These are phyloP conservation scores for Bellardia pandia DNA, from an alignment of 2,888 invertebrate species.

Conservation along the genomic window DNA sequence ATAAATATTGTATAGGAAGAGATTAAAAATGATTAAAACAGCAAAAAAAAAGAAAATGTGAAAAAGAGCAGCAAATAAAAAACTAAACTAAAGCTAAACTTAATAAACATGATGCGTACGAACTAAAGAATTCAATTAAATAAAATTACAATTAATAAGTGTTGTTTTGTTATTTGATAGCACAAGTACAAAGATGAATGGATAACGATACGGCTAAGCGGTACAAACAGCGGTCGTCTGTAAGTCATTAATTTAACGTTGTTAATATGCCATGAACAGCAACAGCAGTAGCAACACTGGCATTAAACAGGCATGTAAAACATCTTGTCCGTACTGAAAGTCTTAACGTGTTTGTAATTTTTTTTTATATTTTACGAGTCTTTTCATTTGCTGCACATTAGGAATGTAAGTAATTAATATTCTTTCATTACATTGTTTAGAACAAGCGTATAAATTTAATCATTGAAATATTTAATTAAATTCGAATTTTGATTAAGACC, in stretches of 20 bases:
- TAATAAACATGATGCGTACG: slow-evolving; percentile 69
- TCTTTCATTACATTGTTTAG: slow-evolving; percentile 40
- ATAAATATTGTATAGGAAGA: slow-evolving; percentile 5
- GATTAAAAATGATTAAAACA: slow-evolving; percentile 48
- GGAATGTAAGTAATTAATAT: slow-evolving; percentile 49
- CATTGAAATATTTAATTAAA: slow-evolving; percentile 20
- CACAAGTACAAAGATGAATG: slow-evolving; percentile 17
- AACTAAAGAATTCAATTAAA: slow-evolving; percentile 70
- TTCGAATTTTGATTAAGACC: not conserved
- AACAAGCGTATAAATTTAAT: slow-evolving; percentile 3
- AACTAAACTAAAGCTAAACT: slow-evolving; percentile 20
- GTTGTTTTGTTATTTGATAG: slow-evolving; percentile 59
- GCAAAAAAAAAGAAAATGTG: slow-evolving; percentile 4
- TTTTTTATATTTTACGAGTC: slow-evolving; percentile 49
- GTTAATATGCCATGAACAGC: slow-evolving; percentile 57
- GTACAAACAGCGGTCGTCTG: slow-evolving; percentile 1
- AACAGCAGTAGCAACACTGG: slow-evolving; percentile 9
- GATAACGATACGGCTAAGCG: not conserved
- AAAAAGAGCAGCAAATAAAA: not conserved
- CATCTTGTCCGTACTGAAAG: slow-evolving; percentile 60
- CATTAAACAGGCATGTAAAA: slow-evolving; percentile 61
- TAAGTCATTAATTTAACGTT: slow-evolving; percentile 63
- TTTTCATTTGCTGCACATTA: slow-evolving; percentile 36
- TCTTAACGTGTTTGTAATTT: slow-evolving; percentile 70
- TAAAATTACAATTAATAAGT: slow-evolving; percentile 71